Conservation (phyloP, 2,113 vertebrate genomes). For the Mesitornis unicolor region DNA sequence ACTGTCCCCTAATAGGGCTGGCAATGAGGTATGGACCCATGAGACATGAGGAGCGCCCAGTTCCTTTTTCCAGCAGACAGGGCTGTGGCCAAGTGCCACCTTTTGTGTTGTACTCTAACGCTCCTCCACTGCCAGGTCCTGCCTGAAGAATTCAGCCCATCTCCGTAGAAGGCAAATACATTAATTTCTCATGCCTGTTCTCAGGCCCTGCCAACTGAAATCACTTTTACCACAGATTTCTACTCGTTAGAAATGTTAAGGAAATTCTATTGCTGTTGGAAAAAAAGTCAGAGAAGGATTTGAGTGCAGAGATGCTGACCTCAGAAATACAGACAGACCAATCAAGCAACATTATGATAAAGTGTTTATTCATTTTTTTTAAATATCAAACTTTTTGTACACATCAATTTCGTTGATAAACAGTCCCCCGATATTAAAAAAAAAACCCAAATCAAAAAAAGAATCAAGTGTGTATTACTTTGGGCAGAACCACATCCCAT, state of each 20-base stretch:
- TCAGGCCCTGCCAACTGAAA: neutral
- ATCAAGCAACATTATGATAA: constrained; percentile 50
- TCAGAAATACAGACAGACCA: constrained; percentile 1
- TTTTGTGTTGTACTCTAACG: neutral
- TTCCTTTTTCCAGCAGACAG: neutral
- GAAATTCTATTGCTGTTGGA: neutral
- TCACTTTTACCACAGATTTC: neutral
- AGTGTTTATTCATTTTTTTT: constrained; percentile 58
- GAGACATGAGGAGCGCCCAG: rapidly evolving
- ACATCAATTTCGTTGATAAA: constrained; percentile 55
- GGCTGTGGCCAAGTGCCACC: rapidly evolving
- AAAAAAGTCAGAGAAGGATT: neutral
- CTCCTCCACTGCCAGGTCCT: neutral
- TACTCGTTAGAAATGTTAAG: neutral
- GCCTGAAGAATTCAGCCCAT: neutral
- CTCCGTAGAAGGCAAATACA: neutral
- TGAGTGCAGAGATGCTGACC: neutral
- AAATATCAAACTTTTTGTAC: constrained; percentile 67
- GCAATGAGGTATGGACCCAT: neutral
- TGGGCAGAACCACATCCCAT: constrained; percentile 69
- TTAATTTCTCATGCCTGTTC: neutral
- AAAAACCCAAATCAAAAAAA: constrained; percentile 23
- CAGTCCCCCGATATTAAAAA: constrained; percentile 53
- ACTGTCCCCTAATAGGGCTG: neutral
- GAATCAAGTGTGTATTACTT: constrained; percentile 47